phyloP scores from a whole-genome alignment of 2,888 invertebrate species.

The Sphaerophoria taeniata region DNA sequence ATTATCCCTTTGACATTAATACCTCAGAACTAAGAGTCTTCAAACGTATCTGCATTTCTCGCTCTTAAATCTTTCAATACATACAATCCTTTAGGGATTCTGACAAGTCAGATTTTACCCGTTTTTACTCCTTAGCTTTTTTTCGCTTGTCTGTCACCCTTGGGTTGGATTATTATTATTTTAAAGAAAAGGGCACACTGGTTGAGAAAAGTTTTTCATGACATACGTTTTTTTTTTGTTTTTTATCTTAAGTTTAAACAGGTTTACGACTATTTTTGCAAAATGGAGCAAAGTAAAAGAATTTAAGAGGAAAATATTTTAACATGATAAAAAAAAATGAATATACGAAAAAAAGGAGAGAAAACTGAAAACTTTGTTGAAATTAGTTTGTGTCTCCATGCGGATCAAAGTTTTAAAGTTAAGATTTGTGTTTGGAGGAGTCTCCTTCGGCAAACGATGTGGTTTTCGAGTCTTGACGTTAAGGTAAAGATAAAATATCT shows the following conservation, averaged over 20 bases:
- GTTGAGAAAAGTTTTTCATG: constrained; percentile 34
- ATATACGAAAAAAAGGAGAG: background rate
- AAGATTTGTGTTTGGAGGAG: constrained; percentile 31
- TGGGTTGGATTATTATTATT: background rate
- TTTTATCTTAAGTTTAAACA: background rate
- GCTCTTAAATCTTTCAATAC: constrained; percentile 18
- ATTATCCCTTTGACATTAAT: constrained; percentile 48
- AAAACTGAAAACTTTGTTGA: constrained; percentile 42
- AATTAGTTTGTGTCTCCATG: constrained; percentile 56
- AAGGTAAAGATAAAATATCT: constrained; percentile 6
- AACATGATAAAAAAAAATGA: background rate
- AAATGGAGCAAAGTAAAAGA: constrained; percentile 25
- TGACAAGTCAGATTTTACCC: constrained; percentile 13
- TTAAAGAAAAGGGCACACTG: background rate
- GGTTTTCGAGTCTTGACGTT: background rate
- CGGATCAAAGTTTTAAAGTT: constrained; percentile 56
- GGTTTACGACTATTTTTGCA: constrained; percentile 28
- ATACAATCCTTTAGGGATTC: constrained; percentile 19
- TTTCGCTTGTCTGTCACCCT: background rate
- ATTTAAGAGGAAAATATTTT: constrained; percentile 25
- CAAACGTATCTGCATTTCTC: constrained; percentile 3
- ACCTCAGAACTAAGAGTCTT: constrained; percentile 30
- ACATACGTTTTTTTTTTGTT: constrained; percentile 7
- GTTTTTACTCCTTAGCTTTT: background rate
- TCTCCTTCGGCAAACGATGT: constrained; percentile 8